A percentile compares a stretch with the other conserved stretches of the same genome.
Conservation (phyloP, 2,888 invertebrate genomes). For the Hyposoter didymator region DNA sequence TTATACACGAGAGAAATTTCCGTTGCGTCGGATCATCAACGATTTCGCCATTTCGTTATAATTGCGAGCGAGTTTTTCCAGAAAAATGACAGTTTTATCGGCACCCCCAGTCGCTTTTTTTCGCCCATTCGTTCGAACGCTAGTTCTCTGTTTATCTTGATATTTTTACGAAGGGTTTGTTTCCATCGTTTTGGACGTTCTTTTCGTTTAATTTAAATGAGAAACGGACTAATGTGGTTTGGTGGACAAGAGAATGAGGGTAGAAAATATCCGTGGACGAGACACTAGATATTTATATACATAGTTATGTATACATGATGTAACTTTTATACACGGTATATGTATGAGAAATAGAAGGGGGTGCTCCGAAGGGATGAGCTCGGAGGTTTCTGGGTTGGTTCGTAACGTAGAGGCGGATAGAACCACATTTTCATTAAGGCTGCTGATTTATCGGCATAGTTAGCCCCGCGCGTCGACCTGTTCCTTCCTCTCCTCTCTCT, state of each 20-base stretch:
- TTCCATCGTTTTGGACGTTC: constrained; percentile 72
- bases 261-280: constrained; percentile 48
- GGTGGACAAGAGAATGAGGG: constrained; percentile 45
- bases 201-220: constrained; percentile 74
- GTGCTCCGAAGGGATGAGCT: constrained; percentile 29
- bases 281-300: constrained; percentile 32
- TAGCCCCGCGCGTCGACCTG: constrained; percentile 76
- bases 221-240: constrained; percentile 52
- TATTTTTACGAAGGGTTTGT: constrained; percentile 77
- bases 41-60: constrained; percentile 61
- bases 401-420: constrained; percentile 73
- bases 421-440: constrained; percentile 80
- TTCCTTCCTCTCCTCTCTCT: constrained; percentile 71
- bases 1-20: not conserved
- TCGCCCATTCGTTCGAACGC: constrained; percentile 63
- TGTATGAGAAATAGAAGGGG: constrained; percentile 39
- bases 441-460: constrained; percentile 79
- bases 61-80: constrained; percentile 62
- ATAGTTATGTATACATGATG: constrained; percentile 33
- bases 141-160: constrained; percentile 75
- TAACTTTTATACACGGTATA: constrained; percentile 28
- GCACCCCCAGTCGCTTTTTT: constrained; percentile 16
- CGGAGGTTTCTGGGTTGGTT: constrained; percentile 70
- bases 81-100: constrained; percentile 39
- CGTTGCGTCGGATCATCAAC: constrained; percentile 55